Percentiles rank a stretch among this genome's conserved stretches.
These are phyloP conservation scores for Plestiodon gilberti DNA, from an alignment of 2,113 vertebrate species.

Conservation along the genomic window DNA sequence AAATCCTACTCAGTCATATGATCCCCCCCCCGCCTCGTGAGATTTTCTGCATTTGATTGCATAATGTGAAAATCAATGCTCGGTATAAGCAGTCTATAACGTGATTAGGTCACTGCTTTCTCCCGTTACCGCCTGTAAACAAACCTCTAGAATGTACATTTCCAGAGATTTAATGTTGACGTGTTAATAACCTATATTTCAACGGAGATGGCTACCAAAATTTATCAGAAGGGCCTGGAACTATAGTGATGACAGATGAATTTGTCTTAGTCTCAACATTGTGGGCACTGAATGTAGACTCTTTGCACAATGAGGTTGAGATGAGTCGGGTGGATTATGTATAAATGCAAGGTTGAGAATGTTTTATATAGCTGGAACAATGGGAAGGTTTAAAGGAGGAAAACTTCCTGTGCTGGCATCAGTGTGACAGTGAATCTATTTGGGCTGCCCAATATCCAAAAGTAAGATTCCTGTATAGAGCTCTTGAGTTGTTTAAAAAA, in stretches of 20 bases:
- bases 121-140: not conserved
- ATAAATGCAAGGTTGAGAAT: not conserved
- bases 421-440: not conserved
- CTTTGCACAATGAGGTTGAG: not conserved
- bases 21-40: not conserved
- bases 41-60: not conserved
- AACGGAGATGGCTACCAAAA: not conserved
- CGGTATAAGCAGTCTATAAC: not conserved
- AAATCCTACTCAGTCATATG: not conserved
- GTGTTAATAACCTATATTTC: not conserved
- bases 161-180: not conserved
- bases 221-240: not conserved
- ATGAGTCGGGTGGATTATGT: not conserved
- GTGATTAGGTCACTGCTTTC: not conserved
- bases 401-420: not conserved
- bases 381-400: not conserved
- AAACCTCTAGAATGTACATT: not conserved
- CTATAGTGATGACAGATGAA: not conserved
- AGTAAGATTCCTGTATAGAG: not conserved
- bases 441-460: not conserved
- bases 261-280: not conserved
- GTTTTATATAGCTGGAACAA: not conserved
- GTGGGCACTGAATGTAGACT: not conserved
- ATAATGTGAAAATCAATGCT: not conserved
- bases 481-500: not conserved